Percentiles rank a stretch among this genome's conserved stretches.
phyloP scores from a whole-genome alignment of 2,113 vertebrate genomes.

The Crotalus horridus region DNA sequence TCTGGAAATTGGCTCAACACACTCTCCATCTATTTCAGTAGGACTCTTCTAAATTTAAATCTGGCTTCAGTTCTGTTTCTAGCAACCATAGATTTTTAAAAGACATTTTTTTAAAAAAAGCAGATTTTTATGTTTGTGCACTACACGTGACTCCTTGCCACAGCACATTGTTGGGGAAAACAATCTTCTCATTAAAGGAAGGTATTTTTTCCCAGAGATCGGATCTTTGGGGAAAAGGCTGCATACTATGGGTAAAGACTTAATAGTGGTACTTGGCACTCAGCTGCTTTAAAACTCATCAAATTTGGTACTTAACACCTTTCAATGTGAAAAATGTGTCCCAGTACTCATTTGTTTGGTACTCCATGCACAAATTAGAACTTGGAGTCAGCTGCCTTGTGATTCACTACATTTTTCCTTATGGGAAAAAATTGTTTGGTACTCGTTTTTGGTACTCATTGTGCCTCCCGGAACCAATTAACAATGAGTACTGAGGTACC shows the following conservation, averaged over 20 bases:
- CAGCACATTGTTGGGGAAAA: neutral
- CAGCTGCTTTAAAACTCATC: neutral
- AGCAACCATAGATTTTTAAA: neutral
- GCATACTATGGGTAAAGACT: neutral
- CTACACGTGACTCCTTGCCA: neutral
- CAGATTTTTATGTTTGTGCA: neutral
- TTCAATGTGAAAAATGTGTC: rapidly evolving
- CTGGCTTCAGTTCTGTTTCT: neutral
- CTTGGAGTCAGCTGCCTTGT: neutral
- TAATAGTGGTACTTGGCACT: neutral
- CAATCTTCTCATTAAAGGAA: neutral
- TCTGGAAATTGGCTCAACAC: neutral
- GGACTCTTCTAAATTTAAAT: neutral
- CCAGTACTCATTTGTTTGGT: neutral
- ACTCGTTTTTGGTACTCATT: neutral
- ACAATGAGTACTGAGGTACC: neutral
- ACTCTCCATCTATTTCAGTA: neutral
- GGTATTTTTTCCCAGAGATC: neutral
- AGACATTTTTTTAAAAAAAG: neutral
- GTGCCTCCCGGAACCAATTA: neutral
- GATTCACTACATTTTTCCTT: neutral
- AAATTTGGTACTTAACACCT: neutral
- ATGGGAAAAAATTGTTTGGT: neutral
- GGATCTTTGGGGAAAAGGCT: neutral
- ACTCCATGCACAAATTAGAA: neutral